A percentile compares a stretch with the other conserved stretches of the same genome.
These are phyloP conservation scores for Itoplectis maculator DNA, from an alignment of 2,888 invertebrate genomes.

Conservation along the genomic window DNA sequence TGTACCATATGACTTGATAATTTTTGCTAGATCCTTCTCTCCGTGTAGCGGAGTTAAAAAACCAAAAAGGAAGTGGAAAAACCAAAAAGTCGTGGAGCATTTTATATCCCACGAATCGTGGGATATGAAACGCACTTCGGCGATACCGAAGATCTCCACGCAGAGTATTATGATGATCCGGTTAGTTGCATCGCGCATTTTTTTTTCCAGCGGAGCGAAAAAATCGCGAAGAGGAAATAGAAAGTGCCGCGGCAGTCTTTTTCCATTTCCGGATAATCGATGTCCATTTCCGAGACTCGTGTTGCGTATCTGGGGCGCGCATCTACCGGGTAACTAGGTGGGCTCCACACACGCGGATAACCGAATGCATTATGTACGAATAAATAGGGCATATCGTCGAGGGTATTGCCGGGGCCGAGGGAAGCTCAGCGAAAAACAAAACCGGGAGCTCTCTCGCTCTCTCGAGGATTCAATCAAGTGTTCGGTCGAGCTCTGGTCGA, in stretches of 20 bases:
- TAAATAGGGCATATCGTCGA: constrained; percentile 63
- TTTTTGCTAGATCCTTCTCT: too few species aligned
- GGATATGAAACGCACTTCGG: too few species aligned
- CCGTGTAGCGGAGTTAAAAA: too few species aligned
- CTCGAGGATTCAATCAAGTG: constrained; percentile 62
- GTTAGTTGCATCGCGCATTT: too few species aligned
- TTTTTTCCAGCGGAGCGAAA: background rate
- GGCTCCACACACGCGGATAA: constrained; percentile 40
- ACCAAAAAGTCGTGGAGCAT: too few species aligned
- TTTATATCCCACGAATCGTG: too few species aligned
- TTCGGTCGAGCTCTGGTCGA: constrained; percentile 49
- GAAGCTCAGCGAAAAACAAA: constrained; percentile 60
- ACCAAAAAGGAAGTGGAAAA: too few species aligned
- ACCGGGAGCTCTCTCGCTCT: constrained; percentile 52
- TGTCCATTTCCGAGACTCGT: constrained; percentile 52
- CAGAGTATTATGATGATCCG: too few species aligned
- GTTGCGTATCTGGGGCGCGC: background rate
- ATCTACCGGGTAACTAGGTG: constrained; percentile 21
- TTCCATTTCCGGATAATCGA: constrained; percentile 59
- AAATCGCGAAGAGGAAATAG: background rate
- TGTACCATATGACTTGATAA: too few species aligned
- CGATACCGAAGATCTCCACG: too few species aligned
- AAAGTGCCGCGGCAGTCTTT: background rate
- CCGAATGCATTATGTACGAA: constrained; percentile 59
- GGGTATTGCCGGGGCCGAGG: constrained; percentile 28